Evolutionary conservation across 2,797 vertebrate genomes (phyloP).

Genomic region (Dendrocincla tyrannina): DNA sequence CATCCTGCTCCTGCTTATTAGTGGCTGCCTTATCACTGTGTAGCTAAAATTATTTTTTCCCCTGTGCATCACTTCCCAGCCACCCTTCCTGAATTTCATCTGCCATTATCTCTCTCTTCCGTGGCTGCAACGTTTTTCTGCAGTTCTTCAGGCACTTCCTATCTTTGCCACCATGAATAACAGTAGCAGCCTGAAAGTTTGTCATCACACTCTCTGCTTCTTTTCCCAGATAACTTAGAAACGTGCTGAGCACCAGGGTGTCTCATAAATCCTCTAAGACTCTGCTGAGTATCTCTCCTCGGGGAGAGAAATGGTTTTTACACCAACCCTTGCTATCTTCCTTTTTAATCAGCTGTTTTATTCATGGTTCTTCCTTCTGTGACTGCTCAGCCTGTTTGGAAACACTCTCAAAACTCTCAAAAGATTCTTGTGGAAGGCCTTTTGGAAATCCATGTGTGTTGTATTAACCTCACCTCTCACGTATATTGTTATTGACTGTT

Average conservation of each 20-base stretch:
- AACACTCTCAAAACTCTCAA: not conserved
- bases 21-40: not conserved
- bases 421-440: not conserved
- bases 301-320: not conserved
- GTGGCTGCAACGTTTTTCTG: not conserved
- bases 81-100: not conserved
- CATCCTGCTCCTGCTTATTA: not conserved
- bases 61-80: not conserved
- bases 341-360: slow-evolving; percentile 5
- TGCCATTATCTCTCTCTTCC: slow-evolving; percentile 1
- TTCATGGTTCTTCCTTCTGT: not conserved
- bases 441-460: not conserved
- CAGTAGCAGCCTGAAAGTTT: not conserved
- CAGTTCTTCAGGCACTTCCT: not conserved
- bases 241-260: not conserved
- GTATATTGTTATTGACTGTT: not conserved
- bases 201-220: not conserved
- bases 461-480: not conserved
- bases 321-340: not conserved
- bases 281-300: not conserved
- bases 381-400: not conserved
- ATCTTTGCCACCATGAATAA: slow-evolving; percentile 3
- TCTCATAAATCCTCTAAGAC: slow-evolving; percentile 12
- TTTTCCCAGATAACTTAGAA: slow-evolving; percentile 17
- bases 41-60: slow-evolving; percentile 4